These are phyloP conservation scores for Heliornis fulica DNA, from an alignment of 2,113 vertebrate species.

Conservation along the genomic window DNA sequence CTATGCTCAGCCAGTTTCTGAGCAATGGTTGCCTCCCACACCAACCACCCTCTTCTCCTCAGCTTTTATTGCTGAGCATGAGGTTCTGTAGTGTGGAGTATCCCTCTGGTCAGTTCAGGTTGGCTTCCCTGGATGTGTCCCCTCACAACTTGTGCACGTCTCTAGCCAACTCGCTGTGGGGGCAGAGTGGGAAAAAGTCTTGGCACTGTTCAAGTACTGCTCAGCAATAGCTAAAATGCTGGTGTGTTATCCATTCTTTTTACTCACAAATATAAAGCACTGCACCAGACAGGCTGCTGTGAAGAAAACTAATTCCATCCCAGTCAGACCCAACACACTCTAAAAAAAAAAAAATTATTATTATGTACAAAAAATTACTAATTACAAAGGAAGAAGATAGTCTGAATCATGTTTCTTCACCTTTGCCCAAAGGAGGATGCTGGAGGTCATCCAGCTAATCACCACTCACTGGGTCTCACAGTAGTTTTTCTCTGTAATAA, in stretches of 20 bases:
- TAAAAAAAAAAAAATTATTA: background rate
- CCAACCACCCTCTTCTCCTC: background rate
- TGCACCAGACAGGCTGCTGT: background rate
- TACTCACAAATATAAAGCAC: background rate
- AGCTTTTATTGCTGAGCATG: background rate
- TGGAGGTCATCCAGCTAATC: background rate
- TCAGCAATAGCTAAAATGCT: background rate
- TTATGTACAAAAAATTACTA: background rate
- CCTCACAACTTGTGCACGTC: background rate
- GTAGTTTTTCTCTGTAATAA: background rate
- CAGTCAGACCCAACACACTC: background rate
- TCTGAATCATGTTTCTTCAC: background rate
- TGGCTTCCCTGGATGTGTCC: background rate
- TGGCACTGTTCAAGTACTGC: background rate
- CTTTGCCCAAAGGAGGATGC: background rate
- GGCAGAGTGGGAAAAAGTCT: background rate
- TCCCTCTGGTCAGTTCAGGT: background rate
- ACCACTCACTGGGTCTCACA: background rate
- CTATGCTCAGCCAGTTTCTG: background rate
- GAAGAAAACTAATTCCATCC: background rate
- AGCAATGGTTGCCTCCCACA: background rate
- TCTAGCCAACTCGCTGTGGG: rapidly evolving
- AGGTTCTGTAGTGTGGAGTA: background rate
- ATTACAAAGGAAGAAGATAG: background rate
- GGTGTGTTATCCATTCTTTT: background rate